Evolutionary conservation across 2,113 vertebrate genomes (phyloP), one percentile per base, ranked within the genome.

Genomic region (Nycticebus coucang): DNA sequence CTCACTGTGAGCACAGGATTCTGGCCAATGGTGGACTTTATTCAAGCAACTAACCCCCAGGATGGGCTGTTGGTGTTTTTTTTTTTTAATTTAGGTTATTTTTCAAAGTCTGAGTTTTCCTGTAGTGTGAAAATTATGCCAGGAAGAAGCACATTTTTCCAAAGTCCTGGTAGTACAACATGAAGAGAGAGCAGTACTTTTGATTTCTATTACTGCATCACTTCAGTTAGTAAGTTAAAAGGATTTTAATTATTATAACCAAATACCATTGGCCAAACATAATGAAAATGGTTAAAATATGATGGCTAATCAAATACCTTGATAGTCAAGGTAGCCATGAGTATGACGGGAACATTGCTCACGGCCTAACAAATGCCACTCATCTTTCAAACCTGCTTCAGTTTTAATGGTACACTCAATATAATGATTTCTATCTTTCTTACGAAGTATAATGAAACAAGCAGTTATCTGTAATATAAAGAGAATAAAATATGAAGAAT

Each of bases 161-260:
- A 93, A 97, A 97, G 95, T 91, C 68, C 79, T 17, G 87, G 86
- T 66, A 97, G 81, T 10, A 13, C 81, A n/a, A 53, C 91, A 87
- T 28, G 81, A 68, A 96, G 91, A 97, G 77, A 95, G 96, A 96
- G 77, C 37, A 72, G 57, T 68, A 89, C 41, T 24, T 93, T 96
- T 93, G 69, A 92, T 97, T 89, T 96, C 80, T 96, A 53, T 87
- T 77, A 97, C 33, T 97, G 82, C 75, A 96, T 50, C 45, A 88
- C 97, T 98, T 97, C 97, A 98, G 97, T 97, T 96, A 97, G 95
- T 71, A 95, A 90, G 60, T 93, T 95, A 95, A 87, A 94, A 59
- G 28, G 74, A 87, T 79, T 93, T 97, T 92, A 93, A 91, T 92
- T 92, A 96, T 93, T 97, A n/a, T 84, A 97, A 92, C 95, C 91